Conservation (phyloP, 2,797 vertebrate genomes). For the Pagetopsis macropterus region DNA sequence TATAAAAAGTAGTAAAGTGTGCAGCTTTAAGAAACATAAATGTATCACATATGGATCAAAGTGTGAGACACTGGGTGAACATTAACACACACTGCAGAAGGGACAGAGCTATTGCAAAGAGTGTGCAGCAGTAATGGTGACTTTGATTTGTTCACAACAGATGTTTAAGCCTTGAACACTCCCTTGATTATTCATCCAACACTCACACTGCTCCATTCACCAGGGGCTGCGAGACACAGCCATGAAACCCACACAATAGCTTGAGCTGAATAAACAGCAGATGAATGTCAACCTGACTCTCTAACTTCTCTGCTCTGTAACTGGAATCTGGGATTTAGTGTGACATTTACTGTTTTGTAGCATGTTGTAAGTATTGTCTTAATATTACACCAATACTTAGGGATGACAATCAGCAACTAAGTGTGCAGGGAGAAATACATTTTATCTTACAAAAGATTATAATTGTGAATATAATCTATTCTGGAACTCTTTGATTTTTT, state of each 20-base stretch:
- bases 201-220: conserved; percentile 27
- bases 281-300: conserved; percentile 71
- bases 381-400: conserved; percentile 20
- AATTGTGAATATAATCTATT: conserved; percentile 19
- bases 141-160: conserved; percentile 74
- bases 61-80: conserved; percentile 13
- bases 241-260: conserved; percentile 64
- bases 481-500: conserved; percentile 12
- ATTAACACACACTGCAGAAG: conserved; percentile 9
- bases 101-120: conserved; percentile 43
- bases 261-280: conserved; percentile 71
- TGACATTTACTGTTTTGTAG: conserved; percentile 44
- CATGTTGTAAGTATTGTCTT: conserved; percentile 30
- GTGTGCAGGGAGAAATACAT: not conserved
- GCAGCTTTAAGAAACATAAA: conserved; percentile 2
- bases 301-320: conserved; percentile 53
- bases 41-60: conserved; percentile 18
- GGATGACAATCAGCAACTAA: not conserved
- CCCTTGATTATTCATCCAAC: conserved; percentile 61
- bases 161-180: conserved; percentile 66
- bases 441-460: conserved; percentile 13
- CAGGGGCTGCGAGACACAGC: conserved; percentile 46
- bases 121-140: conserved; percentile 44
- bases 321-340: conserved; percentile 38
- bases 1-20: not conserved